Conservation (phyloP, 2,113 vertebrate genomes). For the Anarhynchus alexandrinus region DNA sequence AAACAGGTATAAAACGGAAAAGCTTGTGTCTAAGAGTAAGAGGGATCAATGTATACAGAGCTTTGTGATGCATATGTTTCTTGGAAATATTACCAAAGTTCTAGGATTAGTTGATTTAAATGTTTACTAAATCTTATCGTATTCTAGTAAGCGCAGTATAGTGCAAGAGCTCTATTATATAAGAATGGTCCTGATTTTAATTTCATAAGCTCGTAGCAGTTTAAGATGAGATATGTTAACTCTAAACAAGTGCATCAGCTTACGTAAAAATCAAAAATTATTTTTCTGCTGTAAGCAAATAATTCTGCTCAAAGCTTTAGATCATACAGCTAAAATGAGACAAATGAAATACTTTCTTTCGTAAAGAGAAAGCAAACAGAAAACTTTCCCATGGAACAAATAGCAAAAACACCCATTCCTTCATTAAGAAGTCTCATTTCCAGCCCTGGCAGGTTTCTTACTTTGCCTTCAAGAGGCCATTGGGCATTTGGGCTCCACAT, state of each 20-base stretch:
- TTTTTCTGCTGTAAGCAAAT: background rate
- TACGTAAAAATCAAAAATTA: background rate
- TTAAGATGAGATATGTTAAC: background rate
- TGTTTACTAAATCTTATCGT: background rate
- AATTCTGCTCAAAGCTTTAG: background rate
- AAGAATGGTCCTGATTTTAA: background rate
- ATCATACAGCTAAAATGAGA: background rate
- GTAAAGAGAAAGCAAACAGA: background rate
- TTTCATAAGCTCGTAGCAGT: background rate
- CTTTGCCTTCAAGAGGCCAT: background rate
- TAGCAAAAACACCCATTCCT: background rate
- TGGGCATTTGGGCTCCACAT: background rate
- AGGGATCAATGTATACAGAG: background rate
- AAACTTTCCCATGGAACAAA: background rate
- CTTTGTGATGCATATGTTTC: background rate
- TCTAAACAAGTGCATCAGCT: background rate
- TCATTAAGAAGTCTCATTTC: background rate
- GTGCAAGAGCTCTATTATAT: background rate
- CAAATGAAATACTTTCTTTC: background rate
- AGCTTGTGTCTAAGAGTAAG: background rate
- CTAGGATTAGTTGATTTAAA: background rate
- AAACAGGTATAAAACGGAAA: conserved; percentile 52
- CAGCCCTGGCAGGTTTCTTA: background rate
- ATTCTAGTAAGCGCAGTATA: background rate
- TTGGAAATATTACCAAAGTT: background rate